Base-by-base conservation (phyloP, 2,888 invertebrate species). In the Chalcosyrphus nemorum region DNA sequence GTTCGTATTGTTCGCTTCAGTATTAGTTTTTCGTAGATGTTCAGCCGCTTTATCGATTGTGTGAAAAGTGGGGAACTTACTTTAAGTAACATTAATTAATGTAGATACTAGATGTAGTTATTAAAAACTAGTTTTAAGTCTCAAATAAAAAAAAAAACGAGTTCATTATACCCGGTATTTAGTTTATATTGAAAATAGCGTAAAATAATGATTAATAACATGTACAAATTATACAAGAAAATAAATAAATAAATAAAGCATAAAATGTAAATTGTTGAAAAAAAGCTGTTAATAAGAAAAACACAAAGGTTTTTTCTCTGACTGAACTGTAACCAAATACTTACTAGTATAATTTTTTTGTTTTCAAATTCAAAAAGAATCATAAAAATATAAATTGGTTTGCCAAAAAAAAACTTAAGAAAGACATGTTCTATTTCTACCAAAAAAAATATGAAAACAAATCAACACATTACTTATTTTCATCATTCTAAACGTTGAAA, bases 261-360 rank as follows among this genome's bases (percentile, higher is more conserved):
- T 45, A 57, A 74, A 54, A 75, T 80, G 82, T 78, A 77, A 74
- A 80, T 75, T 80, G 78, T 84, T 84, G 43, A 78, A 78, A 77
- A 77, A 77, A 78, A 74, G 43, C 74, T 47, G 61, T 82, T 72
- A 78, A 45, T 47, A 61, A 54, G 63, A 29, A 84, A 80, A 68
- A 70, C 21, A 78, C 21, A 21, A 70, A 45, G 35, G 56, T 80
- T 70, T 80, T 78, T 84, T 75, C 63, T 84, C 78, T 52, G 84
- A 84, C 80, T 84, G 80, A 78, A 80, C 75, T 84, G 70, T 80
- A 80, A 84, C 84, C 84, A 84, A 84, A 84, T 80, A 84, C 84
- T 80, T 80, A 74, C 57, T 84, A 82, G 77, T 84, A 68, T 84
- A 74, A 84, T 74, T 78, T 59, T n/a, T n/a, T 24, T 24, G 35